These are phyloP conservation scores for Thunnus thynnus DNA, from an alignment of 2,113 vertebrate genomes.

Conservation along the genomic window DNA sequence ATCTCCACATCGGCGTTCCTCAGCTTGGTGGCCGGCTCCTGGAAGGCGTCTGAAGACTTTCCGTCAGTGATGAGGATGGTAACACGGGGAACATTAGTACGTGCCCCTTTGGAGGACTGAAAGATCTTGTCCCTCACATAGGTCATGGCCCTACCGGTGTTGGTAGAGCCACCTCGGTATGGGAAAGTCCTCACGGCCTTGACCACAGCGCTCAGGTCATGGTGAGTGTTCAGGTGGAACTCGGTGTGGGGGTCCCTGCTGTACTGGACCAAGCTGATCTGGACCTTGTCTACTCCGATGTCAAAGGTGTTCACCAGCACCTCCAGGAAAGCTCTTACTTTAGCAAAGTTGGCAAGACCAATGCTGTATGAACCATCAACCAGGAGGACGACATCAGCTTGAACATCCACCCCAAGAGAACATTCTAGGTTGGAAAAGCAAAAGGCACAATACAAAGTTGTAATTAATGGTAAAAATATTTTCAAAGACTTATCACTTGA, in stretches of 20 bases:
- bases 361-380: slow-evolving; percentile 99
- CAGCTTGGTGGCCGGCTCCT: slow-evolving; percentile 91
- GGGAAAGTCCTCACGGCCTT: slow-evolving; percentile 94
- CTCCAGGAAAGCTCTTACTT: slow-evolving; percentile 96
- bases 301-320: slow-evolving; percentile 95
- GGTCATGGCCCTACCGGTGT: slow-evolving; percentile 97
- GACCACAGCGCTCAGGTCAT: slow-evolving; percentile 89
- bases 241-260: slow-evolving; percentile 96
- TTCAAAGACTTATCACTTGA: too few relatives aligned
- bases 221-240: slow-evolving; percentile 93
- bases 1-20: slow-evolving; percentile 94
- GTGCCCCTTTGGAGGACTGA: slow-evolving; percentile 88
- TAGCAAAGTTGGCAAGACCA: slow-evolving; percentile 95
- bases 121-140: slow-evolving; percentile 96
- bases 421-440: slow-evolving; percentile 87
- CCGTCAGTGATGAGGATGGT: slow-evolving; percentile 98
- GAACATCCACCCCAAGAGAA: slow-evolving; percentile 94
- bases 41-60: slow-evolving; percentile 98
- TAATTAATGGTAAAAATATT: too few relatives aligned
- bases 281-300: slow-evolving; percentile 92
- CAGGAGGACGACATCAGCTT: slow-evolving; percentile 96
- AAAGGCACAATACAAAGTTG: not conserved
- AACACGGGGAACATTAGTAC: slow-evolving; percentile 92
- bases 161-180: slow-evolving; percentile 97
- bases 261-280: slow-evolving; percentile 98